These are phyloP conservation scores for Micoletzkya japonica DNA, from an alignment of 2,888 invertebrate species.

Conservation along the genomic window DNA sequence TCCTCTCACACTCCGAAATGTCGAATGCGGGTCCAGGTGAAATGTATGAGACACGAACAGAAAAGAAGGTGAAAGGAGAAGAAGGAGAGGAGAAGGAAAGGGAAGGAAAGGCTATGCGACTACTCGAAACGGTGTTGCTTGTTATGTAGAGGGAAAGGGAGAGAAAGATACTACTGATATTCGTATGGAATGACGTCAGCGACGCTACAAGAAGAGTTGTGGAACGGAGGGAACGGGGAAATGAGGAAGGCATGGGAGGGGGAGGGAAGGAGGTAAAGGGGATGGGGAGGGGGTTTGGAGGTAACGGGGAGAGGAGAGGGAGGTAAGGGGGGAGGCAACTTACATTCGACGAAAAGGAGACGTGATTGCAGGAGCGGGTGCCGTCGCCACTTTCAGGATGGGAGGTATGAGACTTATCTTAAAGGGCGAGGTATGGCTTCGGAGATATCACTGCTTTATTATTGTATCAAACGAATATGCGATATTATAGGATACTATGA, in stretches of 20 bases:
- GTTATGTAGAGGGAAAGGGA: background rate
- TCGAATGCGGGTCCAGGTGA: background rate
- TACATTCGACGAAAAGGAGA: no score
- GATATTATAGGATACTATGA: no score
- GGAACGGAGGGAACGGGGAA: background rate
- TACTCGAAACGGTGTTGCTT: background rate
- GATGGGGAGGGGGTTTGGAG: no score
- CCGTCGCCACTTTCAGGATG: no score
- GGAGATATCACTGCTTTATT: no score
- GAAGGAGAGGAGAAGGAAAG: background rate
- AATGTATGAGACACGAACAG: background rate
- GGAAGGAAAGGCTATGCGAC: background rate
- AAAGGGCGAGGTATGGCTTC: no score
- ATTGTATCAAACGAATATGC: no score
- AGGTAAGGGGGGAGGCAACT: no score
- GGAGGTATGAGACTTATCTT: no score
- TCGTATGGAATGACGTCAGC: background rate
- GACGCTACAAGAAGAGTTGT: background rate
- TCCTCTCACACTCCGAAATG: background rate
- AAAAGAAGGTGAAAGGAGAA: background rate
- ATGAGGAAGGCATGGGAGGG: no score
- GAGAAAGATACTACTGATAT: background rate
- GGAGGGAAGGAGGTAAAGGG: background rate
- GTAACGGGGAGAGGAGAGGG: no score
- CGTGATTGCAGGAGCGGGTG: no score